phyloP scores from a whole-genome alignment of 1,140 invertebrate species.

The Ceratina japonica region DNA sequence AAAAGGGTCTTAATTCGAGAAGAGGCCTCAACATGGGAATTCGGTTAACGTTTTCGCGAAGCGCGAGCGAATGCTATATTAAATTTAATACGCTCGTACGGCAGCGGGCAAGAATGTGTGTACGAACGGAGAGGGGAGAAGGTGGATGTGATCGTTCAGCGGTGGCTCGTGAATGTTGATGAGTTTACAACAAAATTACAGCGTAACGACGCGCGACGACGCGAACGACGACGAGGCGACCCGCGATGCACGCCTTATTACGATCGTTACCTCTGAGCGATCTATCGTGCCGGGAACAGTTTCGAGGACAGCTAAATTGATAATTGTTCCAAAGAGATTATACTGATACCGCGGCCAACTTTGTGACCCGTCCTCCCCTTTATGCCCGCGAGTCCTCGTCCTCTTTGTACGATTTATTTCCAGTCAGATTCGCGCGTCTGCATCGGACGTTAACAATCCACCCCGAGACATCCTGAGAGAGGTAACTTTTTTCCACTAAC shows the following conservation, averaged over 20 bases:
- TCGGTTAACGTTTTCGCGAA: conserved; percentile 10
- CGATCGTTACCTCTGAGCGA: conserved; percentile 50
- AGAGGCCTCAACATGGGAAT: not conserved
- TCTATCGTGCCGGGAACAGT: conserved; percentile 44
- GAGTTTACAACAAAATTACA: conserved; percentile 54
- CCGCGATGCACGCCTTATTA: conserved; percentile 40
- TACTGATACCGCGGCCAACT: not conserved
- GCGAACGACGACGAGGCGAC: conserved; percentile 13
- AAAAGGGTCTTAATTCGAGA: not conserved
- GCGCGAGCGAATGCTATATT: conserved; percentile 29
- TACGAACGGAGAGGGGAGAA: too few species aligned
- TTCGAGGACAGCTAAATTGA: conserved; percentile 49
- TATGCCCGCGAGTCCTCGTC: conserved; percentile 8
- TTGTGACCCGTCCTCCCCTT: not conserved
- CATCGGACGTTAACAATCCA: conserved; percentile 8
- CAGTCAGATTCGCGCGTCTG: conserved; percentile 6
- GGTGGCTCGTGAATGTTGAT: conserved; percentile 50
- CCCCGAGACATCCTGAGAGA: not conserved
- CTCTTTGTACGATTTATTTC: conserved; percentile 35
- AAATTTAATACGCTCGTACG: conserved; percentile 31
- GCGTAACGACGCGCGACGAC: not conserved
- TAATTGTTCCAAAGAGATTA: conserved; percentile 47
- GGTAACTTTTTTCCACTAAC: not conserved
- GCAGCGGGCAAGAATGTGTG: too few species aligned
- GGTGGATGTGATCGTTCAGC: not conserved